These are phyloP conservation scores for Caenorhabditis wallacei DNA, from an alignment of 2,888 invertebrate genomes.

Conservation along the genomic window DNA sequence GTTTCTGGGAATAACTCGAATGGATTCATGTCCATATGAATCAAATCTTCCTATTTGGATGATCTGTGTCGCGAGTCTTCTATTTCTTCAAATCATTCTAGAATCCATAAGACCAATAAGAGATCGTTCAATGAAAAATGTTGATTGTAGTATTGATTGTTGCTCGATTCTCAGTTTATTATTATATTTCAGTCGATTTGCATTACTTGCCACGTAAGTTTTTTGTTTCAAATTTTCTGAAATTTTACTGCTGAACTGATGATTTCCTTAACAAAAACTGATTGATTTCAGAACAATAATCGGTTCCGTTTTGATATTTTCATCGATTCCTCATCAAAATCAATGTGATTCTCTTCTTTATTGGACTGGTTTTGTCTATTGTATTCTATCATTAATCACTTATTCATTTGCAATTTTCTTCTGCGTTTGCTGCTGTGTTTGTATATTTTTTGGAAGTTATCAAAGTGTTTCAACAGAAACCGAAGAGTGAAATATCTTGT, in stretches of 20 bases:
- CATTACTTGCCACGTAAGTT: slow-evolving; percentile 6
- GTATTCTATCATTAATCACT: neutral
- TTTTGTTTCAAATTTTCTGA: neutral
- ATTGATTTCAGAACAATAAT: slow-evolving; percentile 5
- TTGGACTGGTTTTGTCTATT: slow-evolving; percentile 6
- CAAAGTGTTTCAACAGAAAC: neutral
- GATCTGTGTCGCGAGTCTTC: slow-evolving; percentile 19
- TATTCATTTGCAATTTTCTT: neutral
- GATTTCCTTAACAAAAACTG: neutral
- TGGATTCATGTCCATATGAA: slow-evolving; percentile 15
- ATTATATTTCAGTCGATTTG: slow-evolving; percentile 9
- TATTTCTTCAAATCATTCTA: slow-evolving; percentile 10
- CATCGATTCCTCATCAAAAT: neutral
- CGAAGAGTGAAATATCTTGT: neutral
- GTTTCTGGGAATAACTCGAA: slow-evolving; percentile 10
- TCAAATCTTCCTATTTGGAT: slow-evolving; percentile 29
- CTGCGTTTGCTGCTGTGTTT: slow-evolving; percentile 22
- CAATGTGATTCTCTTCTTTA: slow-evolving; percentile 17
- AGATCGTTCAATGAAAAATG: slow-evolving; percentile 14
- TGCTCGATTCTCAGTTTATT: slow-evolving; percentile 26
- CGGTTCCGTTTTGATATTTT: slow-evolving; percentile 4
- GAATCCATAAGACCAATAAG: slow-evolving; percentile 15
- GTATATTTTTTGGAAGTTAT: slow-evolving; percentile 3
- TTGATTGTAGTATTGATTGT: slow-evolving; percentile 27
- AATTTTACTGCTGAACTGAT: too few relatives aligned